phyloP scores from a whole-genome alignment of 2,113 vertebrate species.

The Solea solea region DNA sequence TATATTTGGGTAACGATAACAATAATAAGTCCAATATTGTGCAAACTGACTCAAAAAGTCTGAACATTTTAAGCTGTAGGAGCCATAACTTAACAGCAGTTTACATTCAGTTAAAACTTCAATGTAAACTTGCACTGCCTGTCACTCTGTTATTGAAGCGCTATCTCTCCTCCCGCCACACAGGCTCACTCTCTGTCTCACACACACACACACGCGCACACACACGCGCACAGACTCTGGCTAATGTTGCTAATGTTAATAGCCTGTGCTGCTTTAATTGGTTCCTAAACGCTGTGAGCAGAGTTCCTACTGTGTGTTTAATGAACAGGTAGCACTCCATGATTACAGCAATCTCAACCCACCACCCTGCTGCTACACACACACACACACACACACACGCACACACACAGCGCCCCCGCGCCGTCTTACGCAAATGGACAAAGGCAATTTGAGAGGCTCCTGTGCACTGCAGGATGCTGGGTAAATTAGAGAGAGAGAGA shows the following conservation, averaged over 20 bases:
- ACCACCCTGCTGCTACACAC: constrained; percentile 83
- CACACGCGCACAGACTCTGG: constrained; percentile 12
- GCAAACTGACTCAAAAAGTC: no score
- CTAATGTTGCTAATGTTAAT: constrained; percentile 91
- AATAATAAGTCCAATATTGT: no score
- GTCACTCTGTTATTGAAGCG: not conserved
- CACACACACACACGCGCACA: constrained; percentile 3
- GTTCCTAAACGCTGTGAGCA: constrained; percentile 95
- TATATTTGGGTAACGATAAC: no score
- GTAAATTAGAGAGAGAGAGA: constrained; percentile 87
- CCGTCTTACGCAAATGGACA: constrained; percentile 71
- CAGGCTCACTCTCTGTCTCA: not conserved
- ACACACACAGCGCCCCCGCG: constrained; percentile 42
- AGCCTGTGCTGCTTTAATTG: constrained; percentile 98
- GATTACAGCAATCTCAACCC: constrained; percentile 98
- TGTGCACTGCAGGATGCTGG: constrained; percentile 89
- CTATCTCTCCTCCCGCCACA: constrained; percentile 30
- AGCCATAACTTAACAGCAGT: no score
- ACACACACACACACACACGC: constrained; percentile 12
- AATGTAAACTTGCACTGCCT: no score
- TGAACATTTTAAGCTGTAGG: no score
- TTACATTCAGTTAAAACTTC: no score
- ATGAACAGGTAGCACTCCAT: constrained; percentile 99
- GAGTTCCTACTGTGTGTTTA: constrained; percentile 98
- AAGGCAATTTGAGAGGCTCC: constrained; percentile 91